Conservation (phyloP, 2,797 vertebrate species). For the Glossophaga mutica region DNA sequence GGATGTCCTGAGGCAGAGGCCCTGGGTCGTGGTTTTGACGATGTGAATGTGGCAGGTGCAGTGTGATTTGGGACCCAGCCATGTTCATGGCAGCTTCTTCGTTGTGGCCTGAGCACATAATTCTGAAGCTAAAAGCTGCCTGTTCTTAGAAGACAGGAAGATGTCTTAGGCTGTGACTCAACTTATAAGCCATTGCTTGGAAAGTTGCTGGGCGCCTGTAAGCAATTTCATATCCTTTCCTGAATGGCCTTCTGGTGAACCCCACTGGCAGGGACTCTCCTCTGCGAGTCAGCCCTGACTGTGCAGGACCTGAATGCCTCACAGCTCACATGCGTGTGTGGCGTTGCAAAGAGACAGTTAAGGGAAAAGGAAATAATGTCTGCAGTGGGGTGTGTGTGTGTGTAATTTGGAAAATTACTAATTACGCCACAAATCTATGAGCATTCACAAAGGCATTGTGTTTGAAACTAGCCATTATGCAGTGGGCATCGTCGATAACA, state of each 20-base stretch:
- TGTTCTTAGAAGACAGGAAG: not conserved
- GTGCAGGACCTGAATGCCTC: not conserved
- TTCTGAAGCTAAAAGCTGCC: not conserved
- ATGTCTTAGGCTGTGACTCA: not conserved
- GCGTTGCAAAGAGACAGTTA: not conserved
- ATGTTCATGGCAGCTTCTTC: not conserved
- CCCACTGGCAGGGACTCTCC: not conserved
- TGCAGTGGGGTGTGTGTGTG: not conserved
- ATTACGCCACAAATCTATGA: not conserved
- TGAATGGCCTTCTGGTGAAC: not conserved
- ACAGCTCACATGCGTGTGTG: fast-evolving
- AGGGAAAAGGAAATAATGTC: not conserved
- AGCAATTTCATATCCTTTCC: not conserved
- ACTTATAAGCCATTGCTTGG: not conserved
- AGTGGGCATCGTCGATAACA: not conserved
- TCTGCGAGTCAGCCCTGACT: not conserved
- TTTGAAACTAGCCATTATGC: not conserved
- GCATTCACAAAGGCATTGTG: not conserved
- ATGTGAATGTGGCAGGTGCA: not conserved
- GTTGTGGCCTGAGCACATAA: not conserved
- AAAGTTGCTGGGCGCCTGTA: not conserved
- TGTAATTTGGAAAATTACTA: not conserved
- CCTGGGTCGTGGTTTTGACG: not conserved
- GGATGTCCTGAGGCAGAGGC: not conserved
- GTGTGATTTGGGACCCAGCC: not conserved